Evolutionary conservation across 1,140 invertebrate species (phyloP).

Genomic region (Papilio xuthus): DNA sequence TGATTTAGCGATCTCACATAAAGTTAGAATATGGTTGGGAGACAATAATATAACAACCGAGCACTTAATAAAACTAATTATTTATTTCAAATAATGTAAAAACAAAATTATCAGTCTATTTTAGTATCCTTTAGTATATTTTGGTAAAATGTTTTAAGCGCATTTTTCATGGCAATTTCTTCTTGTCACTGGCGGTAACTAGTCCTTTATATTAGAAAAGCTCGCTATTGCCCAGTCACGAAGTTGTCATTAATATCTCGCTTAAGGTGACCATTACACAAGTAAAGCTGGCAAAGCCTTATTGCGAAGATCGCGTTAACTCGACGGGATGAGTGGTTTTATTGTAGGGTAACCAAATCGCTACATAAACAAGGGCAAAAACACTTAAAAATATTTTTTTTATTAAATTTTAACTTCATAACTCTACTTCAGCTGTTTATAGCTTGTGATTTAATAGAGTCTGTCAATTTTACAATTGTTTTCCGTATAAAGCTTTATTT

Average conservation of each 20-base stretch:
- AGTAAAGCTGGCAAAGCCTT: constrained; percentile 50
- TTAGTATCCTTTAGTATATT: background rate
- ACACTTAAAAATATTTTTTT: no score
- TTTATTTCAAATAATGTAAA: background rate
- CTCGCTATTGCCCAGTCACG: constrained; percentile 45
- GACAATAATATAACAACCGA: no score
- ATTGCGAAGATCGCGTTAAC: constrained; percentile 47
- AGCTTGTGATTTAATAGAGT: background rate
- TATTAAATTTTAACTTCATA: no score
- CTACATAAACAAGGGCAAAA: background rate
- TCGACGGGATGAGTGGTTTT: constrained; percentile 46
- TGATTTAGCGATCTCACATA: no score
- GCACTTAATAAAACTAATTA: no score
- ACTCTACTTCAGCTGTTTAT: no score
- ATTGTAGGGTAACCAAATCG: constrained; percentile 30
- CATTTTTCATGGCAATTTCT: constrained; percentile 29
- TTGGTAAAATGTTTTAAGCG: constrained; percentile 19
- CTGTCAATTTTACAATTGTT: background rate
- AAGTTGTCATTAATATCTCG: constrained; percentile 55
- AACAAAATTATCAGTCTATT: background rate
- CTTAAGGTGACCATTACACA: constrained; percentile 59
- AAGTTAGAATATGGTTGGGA: no score
- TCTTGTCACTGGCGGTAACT: constrained; percentile 33
- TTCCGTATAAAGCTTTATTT: background rate
- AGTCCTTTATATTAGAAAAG: constrained; percentile 32